Evolutionary conservation across 2,888 invertebrate species (phyloP).

Genomic region (Acronicta aceris): DNA sequence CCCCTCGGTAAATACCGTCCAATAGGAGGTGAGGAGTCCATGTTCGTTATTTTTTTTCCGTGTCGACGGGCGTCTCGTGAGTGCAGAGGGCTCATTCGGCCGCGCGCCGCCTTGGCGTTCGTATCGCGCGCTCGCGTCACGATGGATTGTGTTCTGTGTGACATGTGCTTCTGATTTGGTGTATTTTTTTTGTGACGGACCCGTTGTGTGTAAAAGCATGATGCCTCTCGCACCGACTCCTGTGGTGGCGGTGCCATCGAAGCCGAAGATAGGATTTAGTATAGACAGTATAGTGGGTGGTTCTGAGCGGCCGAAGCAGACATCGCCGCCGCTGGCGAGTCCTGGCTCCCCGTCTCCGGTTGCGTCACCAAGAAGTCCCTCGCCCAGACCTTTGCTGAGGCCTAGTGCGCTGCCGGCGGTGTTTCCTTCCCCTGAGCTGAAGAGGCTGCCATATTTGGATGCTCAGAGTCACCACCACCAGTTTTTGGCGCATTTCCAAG

Average conservation of each 20-base stretch:
- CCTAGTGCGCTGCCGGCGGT: conserved; percentile 87
- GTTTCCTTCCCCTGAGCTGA: conserved; percentile 89
- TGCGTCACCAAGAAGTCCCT: conserved; percentile 83
- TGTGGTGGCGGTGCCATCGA: conserved; percentile 96
- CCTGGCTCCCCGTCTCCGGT: conserved; percentile 84
- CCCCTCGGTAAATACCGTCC: conserved; percentile 71
- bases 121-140: conserved; percentile 84
- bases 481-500: conserved; percentile 94
- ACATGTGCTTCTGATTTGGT: conserved; percentile 85
- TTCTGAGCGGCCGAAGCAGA: conserved; percentile 80
- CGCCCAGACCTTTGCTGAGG: conserved; percentile 80
- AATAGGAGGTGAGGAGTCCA: conserved; percentile 78
- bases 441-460: conserved; percentile 90
- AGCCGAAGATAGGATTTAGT: conserved; percentile 98
- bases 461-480: conserved; percentile 90
- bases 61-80: conserved; percentile 70
- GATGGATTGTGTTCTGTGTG: conserved; percentile 87
- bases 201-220: conserved; percentile 91
- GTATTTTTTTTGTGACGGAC: conserved; percentile 82
- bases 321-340: conserved; percentile 89
- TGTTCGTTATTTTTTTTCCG: conserved; percentile 79
- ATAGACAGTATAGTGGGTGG: conserved; percentile 98
- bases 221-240: conserved; percentile 98
- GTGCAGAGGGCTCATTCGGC: conserved; percentile 81
- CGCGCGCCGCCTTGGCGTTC: conserved; percentile 87